Base-by-base conservation (phyloP, 2,113 vertebrate genomes). In the Microtus richardsoni region DNA sequence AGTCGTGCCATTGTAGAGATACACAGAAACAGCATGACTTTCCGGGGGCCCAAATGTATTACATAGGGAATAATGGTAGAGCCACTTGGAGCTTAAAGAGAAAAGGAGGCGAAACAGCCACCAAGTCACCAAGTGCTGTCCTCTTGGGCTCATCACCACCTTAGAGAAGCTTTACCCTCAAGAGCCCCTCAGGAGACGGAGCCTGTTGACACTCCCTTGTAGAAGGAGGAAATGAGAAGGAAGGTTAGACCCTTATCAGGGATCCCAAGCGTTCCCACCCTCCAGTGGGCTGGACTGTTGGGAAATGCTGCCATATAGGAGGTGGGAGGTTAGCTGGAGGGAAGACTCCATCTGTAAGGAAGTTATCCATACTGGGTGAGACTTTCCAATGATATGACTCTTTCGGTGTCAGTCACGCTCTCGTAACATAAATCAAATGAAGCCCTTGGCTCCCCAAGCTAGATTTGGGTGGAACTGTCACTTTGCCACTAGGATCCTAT, bases 41-140 rank as follows among this genome's bases (percentile, higher is more conserved):
- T 91, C 82, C 36, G 17, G 58, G 6, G 16, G 33, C 68, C 68
- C 58, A 33, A 47, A 41, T 16, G 16, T 5, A 26, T 2, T 10
- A 6, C 2, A 5, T 17, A 9, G 0, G 11, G 30, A 64, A 13
- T 36, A 26, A n/a, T 14, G 7, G 22, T 12, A 19, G 44, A 41
- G 36, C 84, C 13, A 14, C 28, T 75, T 52, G 28, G 79, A 60
- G 66, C 6, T 21, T 0, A 39, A n/a, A 39, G 54, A 64, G 39
- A 36, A 52, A 52, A 39, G 2, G 30, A 17, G 36, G 47, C 9
- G 4, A 41, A 87, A 26, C 12, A 54, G 74, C 8, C 36, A 5
- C 70, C 3, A 64, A 83, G 47, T 92, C 91, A 49, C 47, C 0
- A 17, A 41, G 12, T 16, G 5, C 2, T 64, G 60, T 16, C 36